These are phyloP conservation scores for Anthonomus grandis DNA, from an alignment of 1,140 invertebrate species.

Conservation along the genomic window DNA sequence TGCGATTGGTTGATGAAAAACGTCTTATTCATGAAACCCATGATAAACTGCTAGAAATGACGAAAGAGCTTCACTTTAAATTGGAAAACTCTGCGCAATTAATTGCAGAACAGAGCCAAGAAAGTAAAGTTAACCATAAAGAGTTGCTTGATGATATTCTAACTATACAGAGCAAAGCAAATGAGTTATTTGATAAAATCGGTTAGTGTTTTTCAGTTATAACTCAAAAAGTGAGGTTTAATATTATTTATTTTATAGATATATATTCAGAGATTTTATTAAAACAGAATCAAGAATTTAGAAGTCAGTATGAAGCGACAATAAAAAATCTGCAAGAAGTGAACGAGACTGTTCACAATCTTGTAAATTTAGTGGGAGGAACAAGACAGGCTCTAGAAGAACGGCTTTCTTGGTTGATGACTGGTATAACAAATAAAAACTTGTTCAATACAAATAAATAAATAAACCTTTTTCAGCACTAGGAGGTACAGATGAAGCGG, in stretches of 20 bases:
- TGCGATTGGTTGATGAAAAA: slow-evolving; percentile 58
- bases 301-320: slow-evolving; percentile 55
- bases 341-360: slow-evolving; percentile 56
- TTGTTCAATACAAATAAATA: neutral
- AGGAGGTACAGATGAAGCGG: slow-evolving; percentile 49
- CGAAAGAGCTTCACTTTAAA: slow-evolving; percentile 56
- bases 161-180: slow-evolving; percentile 54
- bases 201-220: slow-evolving; percentile 39
- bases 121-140: slow-evolving; percentile 53
- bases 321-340: slow-evolving; percentile 60
- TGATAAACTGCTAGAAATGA: slow-evolving; percentile 55
- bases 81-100: slow-evolving; percentile 55
- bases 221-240: too few species aligned
- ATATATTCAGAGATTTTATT: slow-evolving; percentile 54
- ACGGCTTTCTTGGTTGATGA: slow-evolving; percentile 56
- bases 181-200: slow-evolving; percentile 57
- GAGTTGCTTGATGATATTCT: slow-evolving; percentile 57
- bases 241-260: too few species aligned
- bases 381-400: slow-evolving; percentile 55
- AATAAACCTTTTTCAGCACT: slow-evolving; percentile 33
- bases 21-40: slow-evolving; percentile 59
- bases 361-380: slow-evolving; percentile 53
- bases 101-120: slow-evolving; percentile 50
- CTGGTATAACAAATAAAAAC: slow-evolving; percentile 24
- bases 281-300: slow-evolving; percentile 54